A percentile compares a stretch with the other conserved stretches of the same genome.
Evolutionary conservation across 1,140 invertebrate genomes (phyloP).

Genomic region (Caerostris extrusa): DNA sequence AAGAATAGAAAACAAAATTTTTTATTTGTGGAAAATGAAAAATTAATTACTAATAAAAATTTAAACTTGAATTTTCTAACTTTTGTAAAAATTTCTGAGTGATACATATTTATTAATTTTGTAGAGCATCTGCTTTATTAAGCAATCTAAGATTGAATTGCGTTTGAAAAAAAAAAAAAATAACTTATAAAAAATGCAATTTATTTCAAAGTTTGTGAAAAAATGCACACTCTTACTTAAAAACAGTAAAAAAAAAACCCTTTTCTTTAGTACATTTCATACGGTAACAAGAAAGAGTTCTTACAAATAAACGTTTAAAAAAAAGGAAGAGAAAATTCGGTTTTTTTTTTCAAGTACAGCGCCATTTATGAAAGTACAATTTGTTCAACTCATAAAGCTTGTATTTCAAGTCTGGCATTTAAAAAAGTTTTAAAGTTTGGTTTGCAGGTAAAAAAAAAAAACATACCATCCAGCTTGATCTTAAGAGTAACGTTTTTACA

Average conservation of each 20-base stretch:
- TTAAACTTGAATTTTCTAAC: no score
- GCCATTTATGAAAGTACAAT: constrained; percentile 1
- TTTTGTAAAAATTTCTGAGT: no score
- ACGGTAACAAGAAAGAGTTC: neutral
- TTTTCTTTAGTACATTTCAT: neutral
- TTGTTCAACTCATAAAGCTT: neutral
- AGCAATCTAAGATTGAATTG: neutral
- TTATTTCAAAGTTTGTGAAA: neutral
- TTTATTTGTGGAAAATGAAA: no score
- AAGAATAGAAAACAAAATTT: no score
- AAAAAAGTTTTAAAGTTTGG: neutral
- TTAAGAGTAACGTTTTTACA: neutral
- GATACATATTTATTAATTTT: no score
- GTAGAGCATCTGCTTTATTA: neutral
- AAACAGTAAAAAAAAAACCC: neutral
- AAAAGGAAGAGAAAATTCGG: neutral
- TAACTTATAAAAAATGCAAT: no score
- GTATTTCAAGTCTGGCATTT: neutral
- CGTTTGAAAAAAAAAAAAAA: neutral
- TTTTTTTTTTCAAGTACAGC: neutral
- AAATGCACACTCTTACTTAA: neutral
- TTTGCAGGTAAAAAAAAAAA: neutral
- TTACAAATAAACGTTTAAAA: neutral
- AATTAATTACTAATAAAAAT: no score
- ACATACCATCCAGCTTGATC: neutral